Evolutionary conservation across 2,113 vertebrate species (phyloP).

Genomic region (Pterocles burchelli): DNA sequence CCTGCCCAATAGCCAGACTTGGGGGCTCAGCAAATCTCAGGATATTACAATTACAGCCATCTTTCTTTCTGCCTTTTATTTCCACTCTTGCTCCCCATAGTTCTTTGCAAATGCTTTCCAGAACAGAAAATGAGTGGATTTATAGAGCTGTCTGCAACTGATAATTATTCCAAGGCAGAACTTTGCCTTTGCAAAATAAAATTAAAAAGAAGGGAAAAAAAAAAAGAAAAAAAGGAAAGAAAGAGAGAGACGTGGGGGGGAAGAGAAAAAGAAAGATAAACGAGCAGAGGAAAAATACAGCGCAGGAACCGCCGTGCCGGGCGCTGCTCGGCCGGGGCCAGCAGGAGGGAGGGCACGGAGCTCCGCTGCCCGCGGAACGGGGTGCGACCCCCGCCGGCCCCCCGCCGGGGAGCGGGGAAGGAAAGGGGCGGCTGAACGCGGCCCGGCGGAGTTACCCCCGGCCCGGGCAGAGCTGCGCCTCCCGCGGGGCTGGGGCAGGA

Average conservation of each 20-base stretch:
- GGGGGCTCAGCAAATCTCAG: constrained; percentile 77
- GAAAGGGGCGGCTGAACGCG: background rate
- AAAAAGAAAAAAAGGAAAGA: background rate
- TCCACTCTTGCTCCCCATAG: constrained; percentile 77
- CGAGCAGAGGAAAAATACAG: background rate
- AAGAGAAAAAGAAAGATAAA: background rate
- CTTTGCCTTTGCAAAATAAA: constrained; percentile 7
- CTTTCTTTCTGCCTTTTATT: constrained; percentile 85
- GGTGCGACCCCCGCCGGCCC: background rate
- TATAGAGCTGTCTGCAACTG: constrained; percentile 70
- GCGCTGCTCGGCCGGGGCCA: background rate
- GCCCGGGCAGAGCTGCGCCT: background rate
- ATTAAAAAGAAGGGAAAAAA: background rate
- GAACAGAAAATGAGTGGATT: constrained; percentile 71
- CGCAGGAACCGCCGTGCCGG: background rate
- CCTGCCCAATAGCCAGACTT: constrained; percentile 83
- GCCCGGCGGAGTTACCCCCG: background rate
- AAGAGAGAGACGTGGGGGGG: background rate
- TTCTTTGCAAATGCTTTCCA: constrained; percentile 78
- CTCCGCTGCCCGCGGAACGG: background rate
- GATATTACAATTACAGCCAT: constrained; percentile 89
- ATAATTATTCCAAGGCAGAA: constrained; percentile 71
- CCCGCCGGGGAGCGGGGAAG: background rate
- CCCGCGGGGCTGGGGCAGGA: background rate
- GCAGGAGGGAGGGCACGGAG: background rate